Percentiles rank a stretch among this genome's conserved stretches.
phyloP scores from a whole-genome alignment of 2,888 invertebrate species.

The Hyles lineata region DNA sequence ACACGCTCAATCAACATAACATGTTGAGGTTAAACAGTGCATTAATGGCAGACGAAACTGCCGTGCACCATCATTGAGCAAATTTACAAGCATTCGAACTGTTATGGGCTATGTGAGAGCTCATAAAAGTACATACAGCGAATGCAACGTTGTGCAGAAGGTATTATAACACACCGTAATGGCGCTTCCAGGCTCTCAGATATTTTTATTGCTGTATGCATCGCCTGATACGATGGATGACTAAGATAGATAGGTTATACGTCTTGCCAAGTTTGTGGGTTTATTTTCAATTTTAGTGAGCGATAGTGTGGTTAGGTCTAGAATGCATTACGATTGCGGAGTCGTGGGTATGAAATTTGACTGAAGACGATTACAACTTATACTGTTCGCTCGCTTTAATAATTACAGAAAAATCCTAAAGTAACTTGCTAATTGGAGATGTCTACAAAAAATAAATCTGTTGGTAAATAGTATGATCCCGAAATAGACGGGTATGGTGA shows the following conservation, averaged over 20 bases:
- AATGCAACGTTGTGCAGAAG: conserved; percentile 42
- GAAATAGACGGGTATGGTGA: no score
- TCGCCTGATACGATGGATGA: conserved; percentile 2
- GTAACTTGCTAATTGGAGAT: no score
- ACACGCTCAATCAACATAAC: conserved; percentile 33
- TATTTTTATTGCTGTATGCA: conserved; percentile 38
- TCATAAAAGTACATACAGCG: conserved; percentile 47
- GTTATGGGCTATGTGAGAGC: conserved; percentile 48
- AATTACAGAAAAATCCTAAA: no score
- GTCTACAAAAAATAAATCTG: no score
- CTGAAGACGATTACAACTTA: no score
- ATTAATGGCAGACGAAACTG: conserved; percentile 48
- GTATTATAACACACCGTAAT: conserved; percentile 29
- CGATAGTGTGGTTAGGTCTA: background rate
- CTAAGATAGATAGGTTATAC: conserved; percentile 2
- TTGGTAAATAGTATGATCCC: no score
- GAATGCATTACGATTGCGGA: background rate
- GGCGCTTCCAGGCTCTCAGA: conserved; percentile 30
- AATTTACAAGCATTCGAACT: conserved; percentile 51
- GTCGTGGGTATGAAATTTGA: background rate
- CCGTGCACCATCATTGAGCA: conserved; percentile 47
- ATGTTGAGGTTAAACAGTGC: conserved; percentile 44
- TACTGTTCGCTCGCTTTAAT: no score
- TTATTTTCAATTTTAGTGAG: background rate
- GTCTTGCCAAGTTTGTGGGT: conserved; percentile 11